Evolutionary conservation across 1,140 invertebrate species (phyloP), one percentile per base, ranked within the genome.

Genomic region (Grapholita molesta): DNA sequence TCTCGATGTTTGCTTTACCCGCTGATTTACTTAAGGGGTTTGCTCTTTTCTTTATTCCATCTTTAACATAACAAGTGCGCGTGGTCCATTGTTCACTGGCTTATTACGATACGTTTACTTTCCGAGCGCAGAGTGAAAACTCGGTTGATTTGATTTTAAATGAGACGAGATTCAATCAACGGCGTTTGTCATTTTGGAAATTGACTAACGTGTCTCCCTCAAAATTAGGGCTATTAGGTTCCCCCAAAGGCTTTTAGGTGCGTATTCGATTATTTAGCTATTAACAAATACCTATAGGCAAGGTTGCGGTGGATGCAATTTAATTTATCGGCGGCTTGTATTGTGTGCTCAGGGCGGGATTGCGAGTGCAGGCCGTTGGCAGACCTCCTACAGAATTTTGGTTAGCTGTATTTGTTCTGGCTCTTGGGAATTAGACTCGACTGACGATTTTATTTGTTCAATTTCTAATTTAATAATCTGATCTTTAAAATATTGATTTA

Each of bases 11-110:
- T 85, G 77, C 66, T 75, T 68, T 80, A 80, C 71, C 70, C 77
- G 79, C 77, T 83, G 76, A 85, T 86, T 84, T 81, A 84, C 84
- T 86, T 78, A 79, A 84, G 75, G 84, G 83, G 82, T 77, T 84
- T 88, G 84, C 84, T 82, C 86, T 89, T 89, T 89, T 89, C 80
- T 86, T 80, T 85, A 80, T 86, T 84, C 82, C 79, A 80, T 75
- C 77, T 67, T 73, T 75, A 79, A 77, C 77, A 77, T 76, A 71
- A 69, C 35, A 69, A 66, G 71, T 77, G 70, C 72, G 72, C 72
- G 69, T 73, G 70, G 23, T 68, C 69, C 75, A 71, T 76, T 78
- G 71, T 76, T 70, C 53, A n/a, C 15, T 25, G 61, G 71, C 69
- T 76, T 75, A 77, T 75, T 77, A 72, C 75, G 72, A 71, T 74